phyloP scores from a whole-genome alignment of 2,113 vertebrate species.

The Dasyurus viverrinus region DNA sequence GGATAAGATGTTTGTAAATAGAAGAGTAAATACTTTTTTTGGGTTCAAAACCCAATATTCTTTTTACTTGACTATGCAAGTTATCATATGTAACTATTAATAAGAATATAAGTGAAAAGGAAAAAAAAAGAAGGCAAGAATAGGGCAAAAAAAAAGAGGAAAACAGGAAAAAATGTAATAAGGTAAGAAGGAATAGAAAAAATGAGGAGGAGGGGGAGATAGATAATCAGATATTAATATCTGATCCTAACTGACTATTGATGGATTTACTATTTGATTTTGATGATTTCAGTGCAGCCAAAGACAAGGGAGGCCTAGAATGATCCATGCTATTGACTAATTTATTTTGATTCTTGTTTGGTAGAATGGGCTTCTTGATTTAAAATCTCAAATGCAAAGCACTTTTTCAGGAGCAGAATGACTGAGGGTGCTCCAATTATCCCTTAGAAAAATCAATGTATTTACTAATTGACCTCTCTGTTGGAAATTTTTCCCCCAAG shows the following conservation, averaged over 20 bases:
- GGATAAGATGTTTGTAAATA: not conserved
- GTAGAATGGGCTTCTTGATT: not conserved
- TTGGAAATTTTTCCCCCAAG: slow-evolving; percentile 14
- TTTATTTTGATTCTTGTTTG: not conserved
- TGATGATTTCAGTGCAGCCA: not conserved
- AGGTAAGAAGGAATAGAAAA: not conserved
- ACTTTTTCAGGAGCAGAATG: not conserved
- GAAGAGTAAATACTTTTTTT: not conserved
- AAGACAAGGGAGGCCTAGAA: not conserved
- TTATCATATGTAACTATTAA: not conserved
- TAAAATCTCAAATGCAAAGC: not conserved
- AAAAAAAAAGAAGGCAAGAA: not conserved
- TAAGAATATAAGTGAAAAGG: not conserved
- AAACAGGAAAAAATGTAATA: not conserved
- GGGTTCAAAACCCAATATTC: not conserved
- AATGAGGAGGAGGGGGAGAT: not conserved
- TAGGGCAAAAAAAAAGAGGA: not conserved
- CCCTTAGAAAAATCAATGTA: slow-evolving; percentile 11
- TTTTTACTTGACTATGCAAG: not conserved
- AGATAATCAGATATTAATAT: not conserved
- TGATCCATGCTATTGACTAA: not conserved
- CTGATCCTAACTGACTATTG: not conserved
- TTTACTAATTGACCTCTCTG: slow-evolving; percentile 8
- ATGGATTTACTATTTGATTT: not conserved
- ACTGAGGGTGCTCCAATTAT: not conserved